A percentile compares a stretch with the other conserved stretches of the same genome.
These are phyloP conservation scores for Himalopsyche anomala DNA, from an alignment of 2,888 invertebrate species.

Conservation along the genomic window DNA sequence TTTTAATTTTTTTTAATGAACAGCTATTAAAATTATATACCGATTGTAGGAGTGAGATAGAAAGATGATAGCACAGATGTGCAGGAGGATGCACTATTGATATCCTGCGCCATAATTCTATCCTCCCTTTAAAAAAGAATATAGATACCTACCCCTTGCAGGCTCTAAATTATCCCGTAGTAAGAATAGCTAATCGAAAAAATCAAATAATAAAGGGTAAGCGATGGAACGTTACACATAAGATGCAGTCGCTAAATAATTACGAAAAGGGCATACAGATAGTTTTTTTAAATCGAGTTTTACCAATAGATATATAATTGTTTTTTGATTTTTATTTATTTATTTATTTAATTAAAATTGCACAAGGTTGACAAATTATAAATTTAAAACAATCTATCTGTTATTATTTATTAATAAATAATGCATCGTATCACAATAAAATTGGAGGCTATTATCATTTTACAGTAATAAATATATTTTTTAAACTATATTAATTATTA, in stretches of 20 bases:
- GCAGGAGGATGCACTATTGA: conserved; percentile 27
- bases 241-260: conserved; percentile 43
- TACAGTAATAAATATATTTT: too few species aligned
- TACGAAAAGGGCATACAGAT: conserved; percentile 3
- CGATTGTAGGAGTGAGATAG: background rate
- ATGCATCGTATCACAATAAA: too few species aligned
- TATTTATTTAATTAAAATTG: too few species aligned
- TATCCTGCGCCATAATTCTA: conserved; percentile 33
- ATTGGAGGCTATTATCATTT: too few species aligned
- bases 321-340: too few species aligned
- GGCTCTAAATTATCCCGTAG: conserved; percentile 44
- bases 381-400: too few species aligned
- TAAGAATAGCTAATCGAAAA: conserved; percentile 50
- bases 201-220: conserved; percentile 52
- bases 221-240: conserved; percentile 8
- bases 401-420: too few species aligned
- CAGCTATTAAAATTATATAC: conserved; percentile 2
- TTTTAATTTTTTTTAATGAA: background rate
- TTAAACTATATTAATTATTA: too few species aligned
- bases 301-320: too few species aligned
- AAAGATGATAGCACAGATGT: conserved; percentile 1
- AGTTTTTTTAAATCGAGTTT: background rate
- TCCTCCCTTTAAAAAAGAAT: conserved; percentile 38
- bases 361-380: too few species aligned
- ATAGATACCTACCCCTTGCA: conserved; percentile 9